Conservation (phyloP, 23 tunicate genomes). For the Oikopleura dioica region DNA sequence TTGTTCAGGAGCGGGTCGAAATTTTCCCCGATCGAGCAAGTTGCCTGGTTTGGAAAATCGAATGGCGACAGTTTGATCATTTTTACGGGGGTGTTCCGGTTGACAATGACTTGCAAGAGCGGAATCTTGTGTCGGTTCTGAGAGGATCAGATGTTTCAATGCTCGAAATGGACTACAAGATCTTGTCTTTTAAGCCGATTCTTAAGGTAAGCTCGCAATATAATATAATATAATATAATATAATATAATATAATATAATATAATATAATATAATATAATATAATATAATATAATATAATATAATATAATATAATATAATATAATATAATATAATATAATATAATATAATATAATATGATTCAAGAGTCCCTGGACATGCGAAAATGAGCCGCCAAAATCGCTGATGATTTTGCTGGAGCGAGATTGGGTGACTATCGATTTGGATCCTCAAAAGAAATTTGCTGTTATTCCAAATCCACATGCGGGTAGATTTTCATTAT, state of each 20-base stretch:
- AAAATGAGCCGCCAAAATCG: conserved; percentile 20
- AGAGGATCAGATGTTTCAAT: conserved; percentile 34
- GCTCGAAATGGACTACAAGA: conserved; percentile 45
- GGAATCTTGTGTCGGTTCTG: conserved; percentile 36
- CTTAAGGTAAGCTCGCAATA: conserved; percentile 29
- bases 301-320: too few relatives aligned
- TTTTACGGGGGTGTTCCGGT: conserved; percentile 38
- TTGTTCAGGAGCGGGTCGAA: not conserved
- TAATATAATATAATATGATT: not conserved
- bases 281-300: too few relatives aligned
- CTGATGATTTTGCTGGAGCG: conserved; percentile 30
- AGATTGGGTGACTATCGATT: conserved; percentile 44
- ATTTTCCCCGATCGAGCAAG: not conserved
- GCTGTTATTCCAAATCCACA: too few relatives aligned
- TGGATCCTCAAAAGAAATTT: too few relatives aligned
- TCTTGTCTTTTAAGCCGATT: conserved; percentile 31
- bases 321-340: too few relatives aligned
- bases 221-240: too few relatives aligned
- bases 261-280: too few relatives aligned
- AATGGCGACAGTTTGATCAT: conserved; percentile 30
- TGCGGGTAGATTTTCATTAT: too few relatives aligned
- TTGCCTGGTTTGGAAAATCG: not conserved
- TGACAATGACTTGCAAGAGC: conserved; percentile 11
- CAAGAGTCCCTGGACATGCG: not conserved
- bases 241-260: too few relatives aligned